A percentile compares a stretch with the other conserved stretches of the same genome.
phyloP scores from a whole-genome alignment of 2,797 vertebrate species.

The Myotis findleyi region DNA sequence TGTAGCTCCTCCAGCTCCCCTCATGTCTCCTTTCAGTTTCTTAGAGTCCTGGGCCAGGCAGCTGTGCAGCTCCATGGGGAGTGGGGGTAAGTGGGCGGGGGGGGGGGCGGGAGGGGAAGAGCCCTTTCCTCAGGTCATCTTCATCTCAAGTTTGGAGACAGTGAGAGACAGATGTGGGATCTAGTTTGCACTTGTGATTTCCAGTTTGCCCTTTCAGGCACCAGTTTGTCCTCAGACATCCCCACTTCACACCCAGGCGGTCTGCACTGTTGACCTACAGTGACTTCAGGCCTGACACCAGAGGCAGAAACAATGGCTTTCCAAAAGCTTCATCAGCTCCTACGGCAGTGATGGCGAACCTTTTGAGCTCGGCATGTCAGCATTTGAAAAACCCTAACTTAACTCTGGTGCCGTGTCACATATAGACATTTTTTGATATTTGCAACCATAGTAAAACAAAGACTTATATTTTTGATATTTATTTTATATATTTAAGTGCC shows the following conservation, averaged over 20 bases:
- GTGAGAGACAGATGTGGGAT: not conserved
- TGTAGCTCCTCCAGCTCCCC: not conserved
- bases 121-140: not conserved
- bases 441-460: too few relatives aligned
- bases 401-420: too few relatives aligned
- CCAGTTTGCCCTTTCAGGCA: not conserved
- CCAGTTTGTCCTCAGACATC: not conserved
- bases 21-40: not conserved
- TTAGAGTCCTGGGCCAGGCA: not conserved
- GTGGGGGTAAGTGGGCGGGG: not conserved
- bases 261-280: not conserved
- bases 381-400: too few relatives aligned
- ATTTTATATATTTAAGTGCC: too few relatives aligned
- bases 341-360: not conserved
- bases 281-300: not conserved
- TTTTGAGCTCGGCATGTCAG: too few relatives aligned
- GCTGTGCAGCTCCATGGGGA: not conserved
- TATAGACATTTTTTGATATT: too few relatives aligned
- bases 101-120: too few relatives aligned
- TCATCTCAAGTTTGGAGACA: not conserved
- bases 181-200: not conserved
- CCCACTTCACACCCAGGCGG: not conserved
- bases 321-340: not conserved
- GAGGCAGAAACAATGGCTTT: not conserved
- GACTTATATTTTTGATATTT: too few relatives aligned